Percentiles rank a stretch among this genome's conserved stretches.
Conservation (phyloP, 2,113 vertebrate genomes). For the Theropithecus gelada region DNA sequence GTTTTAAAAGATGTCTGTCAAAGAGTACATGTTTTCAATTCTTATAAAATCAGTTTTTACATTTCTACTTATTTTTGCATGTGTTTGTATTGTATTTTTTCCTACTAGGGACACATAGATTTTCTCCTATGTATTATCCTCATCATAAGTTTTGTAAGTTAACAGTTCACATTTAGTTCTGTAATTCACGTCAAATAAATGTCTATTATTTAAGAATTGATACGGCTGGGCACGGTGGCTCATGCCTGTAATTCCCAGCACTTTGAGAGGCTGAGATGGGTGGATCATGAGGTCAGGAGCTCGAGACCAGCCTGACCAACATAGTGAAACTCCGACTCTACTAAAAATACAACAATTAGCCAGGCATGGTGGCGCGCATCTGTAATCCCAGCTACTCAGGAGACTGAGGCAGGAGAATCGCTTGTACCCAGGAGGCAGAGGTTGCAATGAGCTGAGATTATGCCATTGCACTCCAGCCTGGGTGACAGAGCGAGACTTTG, state of each 20-base stretch:
- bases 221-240: fast-evolving
- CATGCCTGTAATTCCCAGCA: too few species aligned
- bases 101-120: not conserved
- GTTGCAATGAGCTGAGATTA: too few species aligned
- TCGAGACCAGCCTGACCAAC: too few species aligned
- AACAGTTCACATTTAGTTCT: not conserved
- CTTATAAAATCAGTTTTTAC: not conserved
- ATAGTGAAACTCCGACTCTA: too few species aligned
- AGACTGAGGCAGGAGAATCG: too few species aligned
- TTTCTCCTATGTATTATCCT: not conserved
- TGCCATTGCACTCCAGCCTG: too few species aligned
- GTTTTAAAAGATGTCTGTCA: not conserved
- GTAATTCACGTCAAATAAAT: not conserved
- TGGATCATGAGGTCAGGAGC: too few species aligned
- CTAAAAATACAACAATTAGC: too few species aligned
- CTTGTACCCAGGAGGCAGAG: too few species aligned
- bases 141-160: not conserved
- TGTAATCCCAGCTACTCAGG: too few species aligned
- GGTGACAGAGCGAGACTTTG: too few species aligned
- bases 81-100: not conserved
- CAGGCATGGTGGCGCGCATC: fast-evolving
- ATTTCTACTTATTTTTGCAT: not conserved
- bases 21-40: not conserved
- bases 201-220: not conserved
- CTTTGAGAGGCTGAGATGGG: too few species aligned